Evolutionary conservation across 2,888 invertebrate species (phyloP), one percentile per base, ranked within the genome.

Genomic region (Linnaemya tessellans): DNA sequence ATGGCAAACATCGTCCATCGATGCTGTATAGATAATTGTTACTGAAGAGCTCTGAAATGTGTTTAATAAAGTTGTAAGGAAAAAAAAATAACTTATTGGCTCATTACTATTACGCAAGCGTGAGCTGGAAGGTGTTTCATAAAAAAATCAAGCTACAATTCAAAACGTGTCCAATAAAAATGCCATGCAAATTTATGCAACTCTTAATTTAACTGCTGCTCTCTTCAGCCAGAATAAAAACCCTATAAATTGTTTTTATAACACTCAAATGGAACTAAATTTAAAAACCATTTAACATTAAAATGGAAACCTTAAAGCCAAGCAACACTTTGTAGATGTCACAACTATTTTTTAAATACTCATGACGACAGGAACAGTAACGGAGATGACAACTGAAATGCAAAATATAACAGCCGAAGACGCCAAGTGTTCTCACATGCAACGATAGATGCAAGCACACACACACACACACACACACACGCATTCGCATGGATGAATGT

Each of bases 271-370:
- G 10, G 3, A 49, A 38, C 1, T 22, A 71, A 54, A n/a, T 64
- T 18, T 60, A 80, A 86, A 82, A 51, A 51, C 3, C 79, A 79
- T 79, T 82, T 79, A 85, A 67, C 80, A 78, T 77, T 68, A 84
- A 80, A 64, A 75, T 43, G 62, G n/a, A 75, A 74, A 78, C 35
- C 62, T 75, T 60, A 64, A 78, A 67, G 46, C 80, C 90, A 90
- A 90, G n/a, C 91, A 90, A 88, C 58, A 74, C 86, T 90, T 90
- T 90, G 90, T 90, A 91, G 91, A 90, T 90, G 91, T 90, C 91
- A 90, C 91, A 91, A 90, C 90, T 90, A 91, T 90, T 91, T 91
- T 90, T 91, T 90, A 91, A 90, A 90, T 89, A 89, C 89, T 90
- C 49, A 89, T 91, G 90, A 89, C 90, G 91, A 90, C 90, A 89